Evolutionary conservation across 1,140 invertebrate genomes (phyloP).

Genomic region (Pristionchus pacificus): DNA sequence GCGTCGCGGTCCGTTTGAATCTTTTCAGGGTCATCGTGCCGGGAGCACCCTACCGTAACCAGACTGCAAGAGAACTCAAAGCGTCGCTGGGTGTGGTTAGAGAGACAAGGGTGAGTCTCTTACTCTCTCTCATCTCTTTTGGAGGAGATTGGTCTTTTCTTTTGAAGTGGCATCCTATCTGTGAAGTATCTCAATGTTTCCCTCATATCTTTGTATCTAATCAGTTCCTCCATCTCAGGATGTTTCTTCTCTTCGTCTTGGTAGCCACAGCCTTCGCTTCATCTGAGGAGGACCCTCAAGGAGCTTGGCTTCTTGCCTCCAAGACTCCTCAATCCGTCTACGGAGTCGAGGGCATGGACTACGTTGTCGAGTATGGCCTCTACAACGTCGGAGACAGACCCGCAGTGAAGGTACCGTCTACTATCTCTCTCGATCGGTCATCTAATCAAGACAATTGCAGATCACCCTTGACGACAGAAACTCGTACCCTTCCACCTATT

Average conservation of each 20-base stretch:
- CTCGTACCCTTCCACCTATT: constrained; percentile 55
- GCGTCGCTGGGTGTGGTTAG: too few relatives aligned
- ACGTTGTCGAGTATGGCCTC: constrained; percentile 77
- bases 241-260: constrained; percentile 6
- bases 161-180: too few relatives aligned
- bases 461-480: constrained; percentile 54
- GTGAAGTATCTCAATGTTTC: too few relatives aligned
- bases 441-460: constrained; percentile 26
- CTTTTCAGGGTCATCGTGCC: constrained; percentile 22
- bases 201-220: constrained; percentile 1
- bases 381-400: constrained; percentile 63
- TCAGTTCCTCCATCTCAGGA: constrained; percentile 8
- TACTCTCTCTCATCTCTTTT: not conserved
- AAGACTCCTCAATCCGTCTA: constrained; percentile 85
- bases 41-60: constrained; percentile 33
- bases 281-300: constrained; percentile 33
- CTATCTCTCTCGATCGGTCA: not conserved
- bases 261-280: constrained; percentile 4
- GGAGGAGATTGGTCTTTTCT: too few relatives aligned
- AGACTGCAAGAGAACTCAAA: constrained; percentile 26
- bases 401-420: constrained; percentile 32
- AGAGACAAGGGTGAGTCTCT: not conserved
- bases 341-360: constrained; percentile 93
- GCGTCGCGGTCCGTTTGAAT: not conserved
- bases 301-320: constrained; percentile 61